A percentile compares a stretch with the other conserved stretches of the same genome.
Conservation (phyloP, 1,140 invertebrate species). For the Aricia agestis region DNA sequence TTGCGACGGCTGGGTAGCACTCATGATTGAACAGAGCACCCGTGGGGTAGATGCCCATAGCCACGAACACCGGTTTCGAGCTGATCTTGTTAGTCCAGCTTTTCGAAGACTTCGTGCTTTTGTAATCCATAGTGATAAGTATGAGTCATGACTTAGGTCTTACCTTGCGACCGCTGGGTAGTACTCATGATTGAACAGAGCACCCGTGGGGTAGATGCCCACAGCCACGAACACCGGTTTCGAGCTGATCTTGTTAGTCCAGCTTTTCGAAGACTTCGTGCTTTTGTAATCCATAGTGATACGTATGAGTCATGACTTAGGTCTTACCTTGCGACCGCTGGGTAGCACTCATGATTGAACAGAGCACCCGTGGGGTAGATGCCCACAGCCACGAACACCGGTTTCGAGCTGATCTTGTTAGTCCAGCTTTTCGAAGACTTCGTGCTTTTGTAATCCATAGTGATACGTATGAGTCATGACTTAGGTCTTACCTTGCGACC, state of each 20-base stretch:
- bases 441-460: too few species aligned
- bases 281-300: too few species aligned
- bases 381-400: slow-evolving; percentile 84
- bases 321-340: slow-evolving; percentile 85
- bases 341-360: slow-evolving; percentile 92
- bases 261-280: too few species aligned
- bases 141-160: too few species aligned
- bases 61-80: slow-evolving; percentile 80
- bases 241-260: slow-evolving; percentile 76
- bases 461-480: too few species aligned
- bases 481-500: slow-evolving; percentile 85
- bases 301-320: too few species aligned
- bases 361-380: slow-evolving; percentile 88
- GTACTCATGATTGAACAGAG: slow-evolving; percentile 93
- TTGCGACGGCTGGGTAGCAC: slow-evolving; percentile 87
- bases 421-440: too few species aligned
- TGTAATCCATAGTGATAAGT: too few species aligned
- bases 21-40: slow-evolving; percentile 92
- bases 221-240: slow-evolving; percentile 83
- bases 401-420: slow-evolving; percentile 77
- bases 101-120: too few species aligned
- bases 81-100: too few species aligned
- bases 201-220: slow-evolving; percentile 86
- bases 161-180: slow-evolving; percentile 86
- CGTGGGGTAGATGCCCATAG: slow-evolving; percentile 87